A percentile compares a stretch with the other conserved stretches of the same genome.
These are phyloP conservation scores for Drosophila koepferae DNA, from an alignment of 2,888 invertebrate genomes.

Conservation along the genomic window DNA sequence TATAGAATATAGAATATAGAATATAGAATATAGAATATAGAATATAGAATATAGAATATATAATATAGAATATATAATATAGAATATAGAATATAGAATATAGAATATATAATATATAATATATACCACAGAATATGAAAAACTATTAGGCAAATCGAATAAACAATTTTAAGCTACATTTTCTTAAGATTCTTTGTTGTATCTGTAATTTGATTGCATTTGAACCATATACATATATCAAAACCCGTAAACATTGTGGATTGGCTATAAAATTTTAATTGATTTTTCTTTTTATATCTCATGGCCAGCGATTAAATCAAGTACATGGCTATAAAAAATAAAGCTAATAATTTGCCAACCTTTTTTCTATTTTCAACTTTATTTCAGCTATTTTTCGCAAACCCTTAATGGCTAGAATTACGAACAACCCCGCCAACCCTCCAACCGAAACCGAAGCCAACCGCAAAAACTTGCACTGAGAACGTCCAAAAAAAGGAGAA, in stretches of 20 bases:
- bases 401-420: constrained; percentile 43
- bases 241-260: neutral
- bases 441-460: constrained; percentile 39
- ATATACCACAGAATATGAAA: neutral
- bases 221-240: neutral
- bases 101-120: constrained; percentile 4
- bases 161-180: neutral
- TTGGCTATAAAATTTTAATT: constrained; percentile 35
- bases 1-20: constrained; percentile 13
- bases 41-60: constrained; percentile 14
- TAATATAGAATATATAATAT: constrained; percentile 15
- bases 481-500: constrained; percentile 37
- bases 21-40: constrained; percentile 12
- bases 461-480: constrained; percentile 45
- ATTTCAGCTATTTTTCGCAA: constrained; percentile 49
- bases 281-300: constrained; percentile 4
- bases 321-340: constrained; percentile 22
- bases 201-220: neutral
- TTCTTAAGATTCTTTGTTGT: neutral
- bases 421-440: constrained; percentile 44
- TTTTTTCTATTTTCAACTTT: constrained; percentile 14
- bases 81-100: constrained; percentile 13
- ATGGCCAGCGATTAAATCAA: constrained; percentile 1
- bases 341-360: constrained; percentile 17
- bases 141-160: constrained; percentile 4